phyloP scores from a whole-genome alignment of 2,797 vertebrate species.

The Falco peregrinus region DNA sequence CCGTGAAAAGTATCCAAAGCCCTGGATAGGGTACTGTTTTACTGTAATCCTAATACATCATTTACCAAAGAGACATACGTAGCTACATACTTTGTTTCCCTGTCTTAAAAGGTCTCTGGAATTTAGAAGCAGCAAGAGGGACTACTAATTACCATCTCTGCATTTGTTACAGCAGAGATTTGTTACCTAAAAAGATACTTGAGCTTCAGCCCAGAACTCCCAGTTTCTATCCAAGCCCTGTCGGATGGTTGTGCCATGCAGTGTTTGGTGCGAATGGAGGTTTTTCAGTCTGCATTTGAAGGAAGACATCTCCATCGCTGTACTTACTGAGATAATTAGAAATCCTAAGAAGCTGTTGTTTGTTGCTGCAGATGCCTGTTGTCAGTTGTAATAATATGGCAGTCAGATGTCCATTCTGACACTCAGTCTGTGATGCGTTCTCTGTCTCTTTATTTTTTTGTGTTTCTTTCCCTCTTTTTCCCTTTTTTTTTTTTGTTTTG shows the following conservation, averaged over 20 bases:
- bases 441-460: background rate
- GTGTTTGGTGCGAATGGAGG: background rate
- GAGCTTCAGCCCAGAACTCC: background rate
- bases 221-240: background rate
- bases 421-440: background rate
- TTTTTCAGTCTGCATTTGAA: background rate
- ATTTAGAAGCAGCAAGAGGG: background rate
- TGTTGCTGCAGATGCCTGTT: background rate
- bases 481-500: background rate
- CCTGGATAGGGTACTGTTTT: background rate
- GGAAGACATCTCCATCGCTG: background rate
- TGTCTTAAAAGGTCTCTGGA: background rate
- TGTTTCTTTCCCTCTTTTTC: background rate
- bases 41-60: background rate
- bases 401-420: background rate
- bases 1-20: background rate
- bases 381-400: background rate
- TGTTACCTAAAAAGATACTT: background rate
- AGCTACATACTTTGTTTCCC: background rate
- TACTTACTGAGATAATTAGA: background rate
- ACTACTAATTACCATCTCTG: background rate
- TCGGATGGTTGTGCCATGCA: background rate
- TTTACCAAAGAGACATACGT: background rate
- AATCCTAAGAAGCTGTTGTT: background rate
- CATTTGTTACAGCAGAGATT: background rate